Base-by-base conservation (phyloP, 2,797 vertebrate genomes). In the Lacerta agilis region DNA sequence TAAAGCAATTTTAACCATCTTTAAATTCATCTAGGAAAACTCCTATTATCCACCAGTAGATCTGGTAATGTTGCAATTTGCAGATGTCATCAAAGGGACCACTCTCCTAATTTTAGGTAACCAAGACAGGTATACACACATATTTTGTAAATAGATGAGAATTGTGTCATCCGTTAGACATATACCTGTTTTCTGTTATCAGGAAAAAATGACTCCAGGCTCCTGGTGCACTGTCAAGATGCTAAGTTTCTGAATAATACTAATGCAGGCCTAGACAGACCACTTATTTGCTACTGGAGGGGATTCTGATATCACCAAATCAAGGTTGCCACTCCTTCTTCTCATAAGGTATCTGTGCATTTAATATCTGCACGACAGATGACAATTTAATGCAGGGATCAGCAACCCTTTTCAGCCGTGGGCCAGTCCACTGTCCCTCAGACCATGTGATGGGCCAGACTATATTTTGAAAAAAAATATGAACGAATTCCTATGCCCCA, bases 1-100 rank as follows among this genome's bases (percentile, higher is more conserved):
- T 90, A 89, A 23, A 93, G 87, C 92, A 93, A 94, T 91, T 91
- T 91, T 85, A 92, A 87, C 82, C 89, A 79, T 88, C 91, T 93
- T 23, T 91, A 88, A 29, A 77, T 27, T 75, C 80, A 82, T 85
- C 81, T 89, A 90, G 88, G 72, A 86, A 87, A 41, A 87, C 20
- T 89, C 8, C 58, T 55, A 88, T 86, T 76, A 91, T 61, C 6
- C 29, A 77, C 77, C 5, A 38, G 55, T 67, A 84, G 69, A 91
- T 86, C 90, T 76, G 79, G 4, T 82, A 92, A 88, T 38, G 90
- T 15, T 91, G 69, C 45, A 87, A 89, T 81, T 76, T 80, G 6
- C 64, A 90, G 73, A 79, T 80, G 81, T 88, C 77, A 90, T 36
- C 71, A 83, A 64, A 79, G 83, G n/a, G 86, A 92, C 82, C 71